Conservation (phyloP, 2,113 vertebrate species). For the Tachuris rubrigastra region DNA sequence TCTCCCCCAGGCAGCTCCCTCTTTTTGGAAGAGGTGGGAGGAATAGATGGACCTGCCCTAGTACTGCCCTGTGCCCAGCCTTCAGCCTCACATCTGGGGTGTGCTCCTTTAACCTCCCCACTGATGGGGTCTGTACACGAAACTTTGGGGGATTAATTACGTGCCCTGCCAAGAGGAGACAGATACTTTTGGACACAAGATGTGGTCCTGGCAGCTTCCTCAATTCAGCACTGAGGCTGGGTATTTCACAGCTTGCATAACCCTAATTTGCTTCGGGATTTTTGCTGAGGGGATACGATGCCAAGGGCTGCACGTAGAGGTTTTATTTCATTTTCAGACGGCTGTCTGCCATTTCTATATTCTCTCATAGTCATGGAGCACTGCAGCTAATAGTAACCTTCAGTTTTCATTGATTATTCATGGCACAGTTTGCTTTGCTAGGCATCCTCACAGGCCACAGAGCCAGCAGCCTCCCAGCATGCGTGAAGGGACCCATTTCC, state of each 20-base stretch:
- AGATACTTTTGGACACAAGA: not conserved
- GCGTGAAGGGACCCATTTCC: not conserved
- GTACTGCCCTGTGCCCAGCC: not conserved
- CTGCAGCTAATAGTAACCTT: constrained; percentile 37
- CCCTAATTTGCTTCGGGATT: not conserved
- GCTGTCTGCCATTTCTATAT: constrained; percentile 36
- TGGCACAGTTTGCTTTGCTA: constrained; percentile 20
- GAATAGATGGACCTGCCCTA: not conserved
- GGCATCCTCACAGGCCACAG: not conserved
- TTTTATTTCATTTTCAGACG: constrained; percentile 30
- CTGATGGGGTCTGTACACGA: not conserved
- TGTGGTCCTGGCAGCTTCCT: not conserved
- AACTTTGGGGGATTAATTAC: not conserved
- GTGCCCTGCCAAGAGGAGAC: not conserved
- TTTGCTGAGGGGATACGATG: not conserved
- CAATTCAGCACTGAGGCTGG: not conserved
- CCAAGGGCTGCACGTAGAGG: not conserved
- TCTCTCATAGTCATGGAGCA: not conserved
- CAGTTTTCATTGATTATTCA: constrained; percentile 56
- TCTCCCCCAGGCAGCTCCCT: not conserved
- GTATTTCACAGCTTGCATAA: constrained; percentile 20
- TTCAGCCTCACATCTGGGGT: not conserved
- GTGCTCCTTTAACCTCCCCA: not conserved
- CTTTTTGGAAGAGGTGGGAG: not conserved
- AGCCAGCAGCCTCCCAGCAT: not conserved